A percentile compares a stretch with the other conserved stretches of the same genome.
Evolutionary conservation across 2,113 vertebrate genomes (phyloP).

Genomic region (Cyprinodon tularosa): DNA sequence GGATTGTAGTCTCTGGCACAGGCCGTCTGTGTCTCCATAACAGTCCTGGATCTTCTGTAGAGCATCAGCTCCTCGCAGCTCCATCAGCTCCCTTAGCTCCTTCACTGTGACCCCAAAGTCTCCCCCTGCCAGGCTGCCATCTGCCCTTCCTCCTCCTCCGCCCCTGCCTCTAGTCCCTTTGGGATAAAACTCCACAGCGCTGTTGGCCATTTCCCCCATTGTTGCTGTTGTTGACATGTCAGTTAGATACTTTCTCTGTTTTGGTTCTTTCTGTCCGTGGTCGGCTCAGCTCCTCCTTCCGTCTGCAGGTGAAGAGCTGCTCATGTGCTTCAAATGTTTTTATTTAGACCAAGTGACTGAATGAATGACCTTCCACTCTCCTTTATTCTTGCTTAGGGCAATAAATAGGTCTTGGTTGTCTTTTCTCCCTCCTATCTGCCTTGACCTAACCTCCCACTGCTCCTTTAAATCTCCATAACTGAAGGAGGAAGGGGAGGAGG

Average conservation of each 20-base stretch:
- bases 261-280: slow-evolving; percentile 36
- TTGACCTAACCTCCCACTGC: slow-evolving; percentile 41
- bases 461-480: slow-evolving; percentile 75
- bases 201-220: slow-evolving; percentile 92
- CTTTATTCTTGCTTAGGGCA: slow-evolving; percentile 2
- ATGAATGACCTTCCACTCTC: not conserved
- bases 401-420: slow-evolving; percentile 4
- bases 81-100: slow-evolving; percentile 89
- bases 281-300: slow-evolving; percentile 52
- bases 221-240: slow-evolving; percentile 79
- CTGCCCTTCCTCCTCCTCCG: slow-evolving; percentile 59
- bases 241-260: slow-evolving; percentile 27
- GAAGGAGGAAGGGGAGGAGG: slow-evolving; percentile 51
- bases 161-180: slow-evolving; percentile 76
- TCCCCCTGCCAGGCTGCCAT: slow-evolving; percentile 78
- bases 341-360: slow-evolving; percentile 17
- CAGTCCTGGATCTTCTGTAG: slow-evolving; percentile 88
- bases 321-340: slow-evolving; percentile 56
- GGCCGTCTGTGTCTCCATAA: slow-evolving; percentile 84
- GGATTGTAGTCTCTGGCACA: slow-evolving; percentile 89
- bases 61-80: slow-evolving; percentile 86
- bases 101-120: slow-evolving; percentile 86
- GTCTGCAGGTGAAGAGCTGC: slow-evolving; percentile 36
- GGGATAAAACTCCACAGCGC: slow-evolving; percentile 90
- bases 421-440: slow-evolving; percentile 46